Conservation (phyloP, 2,888 invertebrate genomes). For the Anticlea derivata region DNA sequence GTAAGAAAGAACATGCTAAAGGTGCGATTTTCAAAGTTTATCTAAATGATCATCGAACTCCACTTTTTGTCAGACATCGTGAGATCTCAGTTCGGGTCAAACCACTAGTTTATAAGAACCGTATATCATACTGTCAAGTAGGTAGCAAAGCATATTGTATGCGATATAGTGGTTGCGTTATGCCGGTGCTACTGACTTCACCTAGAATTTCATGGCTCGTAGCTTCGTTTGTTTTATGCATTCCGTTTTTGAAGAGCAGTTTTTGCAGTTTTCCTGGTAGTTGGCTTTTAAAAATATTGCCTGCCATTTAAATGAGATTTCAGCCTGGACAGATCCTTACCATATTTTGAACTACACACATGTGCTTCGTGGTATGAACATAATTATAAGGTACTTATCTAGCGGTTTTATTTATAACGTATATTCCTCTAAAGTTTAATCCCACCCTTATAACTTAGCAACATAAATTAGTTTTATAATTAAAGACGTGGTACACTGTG, state of each 20-base stretch:
- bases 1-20: too few species aligned
- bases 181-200: constrained; percentile 15
- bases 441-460: constrained; percentile 15
- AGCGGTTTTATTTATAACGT: constrained; percentile 5
- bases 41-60: too few species aligned
- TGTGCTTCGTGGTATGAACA: background rate
- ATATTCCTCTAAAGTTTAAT: constrained; percentile 13
- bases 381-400: constrained; percentile 5
- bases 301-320: background rate
- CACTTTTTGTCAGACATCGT: too few species aligned
- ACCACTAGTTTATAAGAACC: too few species aligned
- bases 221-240: constrained; percentile 23
- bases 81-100: too few species aligned
- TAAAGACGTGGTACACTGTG: constrained; percentile 17
- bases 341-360: too few species aligned
- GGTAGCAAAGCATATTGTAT: background rate
- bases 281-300: constrained; percentile 6
- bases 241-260: constrained; percentile 13
- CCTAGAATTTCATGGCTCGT: constrained; percentile 19
- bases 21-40: too few species aligned
- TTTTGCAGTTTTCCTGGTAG: background rate
- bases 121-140: background rate
- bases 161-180: constrained; percentile 4
- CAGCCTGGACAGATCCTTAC: too few species aligned
- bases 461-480: constrained; percentile 22